Base-by-base conservation (phyloP, 2,113 vertebrate genomes). In the Sakesphorus luctuosus region DNA sequence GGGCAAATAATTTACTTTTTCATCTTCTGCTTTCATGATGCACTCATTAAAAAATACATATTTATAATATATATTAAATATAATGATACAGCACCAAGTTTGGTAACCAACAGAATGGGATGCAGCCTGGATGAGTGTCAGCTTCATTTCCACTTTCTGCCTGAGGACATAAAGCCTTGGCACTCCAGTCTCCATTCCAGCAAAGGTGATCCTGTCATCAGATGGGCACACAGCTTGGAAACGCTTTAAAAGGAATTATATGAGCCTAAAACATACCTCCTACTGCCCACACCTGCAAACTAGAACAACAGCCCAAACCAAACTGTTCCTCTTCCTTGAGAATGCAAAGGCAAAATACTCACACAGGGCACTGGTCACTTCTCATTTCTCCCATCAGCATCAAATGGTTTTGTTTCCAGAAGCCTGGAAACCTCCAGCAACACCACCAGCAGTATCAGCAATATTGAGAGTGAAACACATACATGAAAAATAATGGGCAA, bases 21-120 rank as follows among this genome's bases (percentile, higher is more conserved):
- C 26, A 65, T 26, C 35, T 47, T 20, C 72, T 56, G 31, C 46
- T 36, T 80, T 73, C 46, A 31, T 18, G 44, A 77, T 33, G n/a
- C 3, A 3, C 36, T 85, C 38, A 35, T 52, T 25, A 28, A 52
- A 49, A 49, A 14, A 50, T 50, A 50, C 26, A 26, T 50, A 50
- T 26, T 26, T 15, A 50, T 26, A 52, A 52, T 16, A 52, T 28
- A 52, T 28, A 52, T 29, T 59, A 79, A 79, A 79, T 0, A 0
- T 9, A 44, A 43, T 28, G 59, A 28, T 29, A 53, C 0, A 2
- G 8, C 33, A 29, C 58, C 24, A 67, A 65, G 21, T 66, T 58
- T 87, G 49, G 31, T 68, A 84, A 13, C 26, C 62, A 74, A 55
- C 23, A 76, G 29, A 15, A 24, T 68, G 44, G 36, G 38, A 81